Conservation (phyloP, 1,140 invertebrate species). For the Cydia fagiglandana region DNA sequence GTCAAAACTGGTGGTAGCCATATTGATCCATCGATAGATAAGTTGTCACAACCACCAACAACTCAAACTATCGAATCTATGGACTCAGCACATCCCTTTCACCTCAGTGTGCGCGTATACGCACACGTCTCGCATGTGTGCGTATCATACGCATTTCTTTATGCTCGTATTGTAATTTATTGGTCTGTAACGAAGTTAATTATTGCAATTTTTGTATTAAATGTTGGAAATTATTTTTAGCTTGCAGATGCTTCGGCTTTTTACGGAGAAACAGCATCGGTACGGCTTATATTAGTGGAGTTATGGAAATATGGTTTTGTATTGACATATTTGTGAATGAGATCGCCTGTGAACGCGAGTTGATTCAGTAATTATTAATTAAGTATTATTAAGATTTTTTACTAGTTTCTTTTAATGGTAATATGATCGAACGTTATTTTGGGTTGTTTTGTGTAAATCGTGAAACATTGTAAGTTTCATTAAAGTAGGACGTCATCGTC, state of each 20-base stretch:
- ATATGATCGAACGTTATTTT: too few species aligned
- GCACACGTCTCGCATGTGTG: constrained; percentile 42
- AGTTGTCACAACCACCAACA: not conserved
- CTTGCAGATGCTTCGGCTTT: constrained; percentile 55
- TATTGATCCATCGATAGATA: not conserved
- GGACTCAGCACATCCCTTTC: constrained; percentile 41
- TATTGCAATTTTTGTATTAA: constrained; percentile 79
- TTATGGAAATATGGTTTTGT: constrained; percentile 30
- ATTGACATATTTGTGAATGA: constrained; percentile 19
- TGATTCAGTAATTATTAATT: not conserved
- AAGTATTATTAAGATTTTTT: not conserved
- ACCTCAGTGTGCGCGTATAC: constrained; percentile 41
- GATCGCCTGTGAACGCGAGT: not conserved
- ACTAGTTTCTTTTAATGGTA: too few species aligned
- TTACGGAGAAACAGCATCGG: constrained; percentile 59
- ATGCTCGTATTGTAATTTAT: constrained; percentile 77
- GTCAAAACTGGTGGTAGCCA: too few species aligned
- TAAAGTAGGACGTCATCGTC: too few species aligned
- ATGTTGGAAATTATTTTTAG: constrained; percentile 78
- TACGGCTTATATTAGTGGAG: constrained; percentile 1
- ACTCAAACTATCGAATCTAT: constrained; percentile 22
- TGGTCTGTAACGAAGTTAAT: constrained; percentile 78
- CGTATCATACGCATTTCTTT: constrained; percentile 72
- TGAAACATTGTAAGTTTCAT: too few species aligned
- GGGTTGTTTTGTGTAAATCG: too few species aligned